Evolutionary conservation across 2,888 invertebrate species (phyloP), one percentile per base, ranked within the genome.

Genomic region (Mallateleia sp.): DNA sequence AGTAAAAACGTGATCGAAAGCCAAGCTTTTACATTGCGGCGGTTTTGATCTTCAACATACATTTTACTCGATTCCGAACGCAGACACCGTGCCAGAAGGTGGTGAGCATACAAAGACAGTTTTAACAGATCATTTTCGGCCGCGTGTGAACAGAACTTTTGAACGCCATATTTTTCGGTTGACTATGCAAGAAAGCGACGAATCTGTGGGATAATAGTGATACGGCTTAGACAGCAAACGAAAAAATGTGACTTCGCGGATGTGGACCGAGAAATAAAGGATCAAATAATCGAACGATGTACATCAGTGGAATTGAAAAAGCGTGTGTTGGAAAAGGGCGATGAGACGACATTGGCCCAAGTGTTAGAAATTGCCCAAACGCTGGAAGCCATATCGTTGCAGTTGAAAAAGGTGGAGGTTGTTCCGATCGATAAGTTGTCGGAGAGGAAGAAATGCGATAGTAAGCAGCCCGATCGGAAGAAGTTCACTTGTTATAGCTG

Each of bases 81-180:
- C 67, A 3, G 25, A 58, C 8, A 24, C 14, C 20, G 22, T 47
- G 11, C 45, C 22, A 11, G 58, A 58, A 24, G 67, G 32, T 32
- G 25, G 28, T 47, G 38, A 38, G 38, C 14, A 66, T 18, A 28
- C 24, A 8, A 45, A 66, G 14, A 66, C 66, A 47, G 32, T 28
- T 2, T 24, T 74, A 34, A 18, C 58, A 15, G 15, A 74, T n/a
- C 89, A 93, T 81, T 93, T 92, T 75, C 91, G 90, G 38, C 92
- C 91, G 1, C 83, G 87, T 67, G 91, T 91, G 87, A 92, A 92
- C 83, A 92, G 91, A 50, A 89, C 90, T 28, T 93, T 91, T 87
- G 92, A 93, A 89, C 79, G 93, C 67, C 91, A 94, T 84, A 74
- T 91, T 15, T 92, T 92, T 88, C 86, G 92, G 18, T 81, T 80